These are phyloP conservation scores for Seriola aureovittata DNA, from an alignment of 2,113 vertebrate species.

Conservation along the genomic window DNA sequence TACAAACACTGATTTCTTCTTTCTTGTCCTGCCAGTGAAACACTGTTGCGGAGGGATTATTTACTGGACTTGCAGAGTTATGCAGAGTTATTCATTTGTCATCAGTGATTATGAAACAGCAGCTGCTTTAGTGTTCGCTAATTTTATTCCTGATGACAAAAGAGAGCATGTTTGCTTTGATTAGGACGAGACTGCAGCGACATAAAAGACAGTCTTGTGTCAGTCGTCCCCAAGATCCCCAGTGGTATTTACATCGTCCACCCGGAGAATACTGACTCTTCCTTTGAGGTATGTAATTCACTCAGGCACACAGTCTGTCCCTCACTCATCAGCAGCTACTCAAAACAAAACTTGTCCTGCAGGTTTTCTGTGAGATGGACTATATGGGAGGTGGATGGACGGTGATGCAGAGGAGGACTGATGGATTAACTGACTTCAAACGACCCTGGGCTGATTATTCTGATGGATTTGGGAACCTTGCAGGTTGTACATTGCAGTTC, in stretches of 20 bases:
- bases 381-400: slow-evolving; percentile 95
- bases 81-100: neutral
- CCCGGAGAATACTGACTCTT: slow-evolving; percentile 89
- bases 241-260: slow-evolving; percentile 94
- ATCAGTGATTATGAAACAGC: neutral
- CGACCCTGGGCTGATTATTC: slow-evolving; percentile 90
- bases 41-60: too few relatives aligned
- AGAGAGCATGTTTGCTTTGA: slow-evolving; percentile 37
- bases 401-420: slow-evolving; percentile 90
- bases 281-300: slow-evolving; percentile 89
- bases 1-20: too few relatives aligned
- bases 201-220: slow-evolving; percentile 89
- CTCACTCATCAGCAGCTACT: neutral
- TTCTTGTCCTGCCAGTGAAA: too few relatives aligned
- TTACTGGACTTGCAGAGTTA: too few relatives aligned
- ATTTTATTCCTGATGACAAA: neutral
- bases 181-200: slow-evolving; percentile 92
- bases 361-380: slow-evolving; percentile 98
- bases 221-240: slow-evolving; percentile 91
- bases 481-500: slow-evolving; percentile 80
- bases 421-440: slow-evolving; percentile 89
- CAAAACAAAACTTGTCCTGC: slow-evolving; percentile 47
- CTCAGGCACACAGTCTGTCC: neutral
- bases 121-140: neutral
- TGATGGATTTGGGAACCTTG: slow-evolving; percentile 92